Evolutionary conservation across 2,888 invertebrate genomes (phyloP).

Genomic region (Ormyrus pomaceus): DNA sequence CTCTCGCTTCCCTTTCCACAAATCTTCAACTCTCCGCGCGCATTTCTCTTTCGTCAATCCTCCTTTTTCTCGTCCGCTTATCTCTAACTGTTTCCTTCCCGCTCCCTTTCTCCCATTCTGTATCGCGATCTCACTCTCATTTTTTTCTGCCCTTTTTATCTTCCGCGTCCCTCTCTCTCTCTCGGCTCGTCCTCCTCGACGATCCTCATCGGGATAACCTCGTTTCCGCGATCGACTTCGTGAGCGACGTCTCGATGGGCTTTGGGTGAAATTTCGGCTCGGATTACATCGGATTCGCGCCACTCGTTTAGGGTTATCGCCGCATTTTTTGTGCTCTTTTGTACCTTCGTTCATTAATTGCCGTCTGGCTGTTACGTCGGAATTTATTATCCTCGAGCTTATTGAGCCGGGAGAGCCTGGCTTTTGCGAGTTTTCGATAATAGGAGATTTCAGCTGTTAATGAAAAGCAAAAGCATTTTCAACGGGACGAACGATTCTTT

Average conservation of each 20-base stretch:
- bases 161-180: conserved; percentile 8
- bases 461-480: too few relatives aligned
- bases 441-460: not conserved
- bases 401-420: not conserved
- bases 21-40: not conserved
- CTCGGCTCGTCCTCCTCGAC: conserved; percentile 44
- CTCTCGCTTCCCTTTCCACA: not conserved
- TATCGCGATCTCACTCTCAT: conserved; percentile 33
- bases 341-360: conserved; percentile 43
- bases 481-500: too few relatives aligned
- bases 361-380: conserved; percentile 20
- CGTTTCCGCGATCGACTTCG: conserved; percentile 64
- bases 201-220: conserved; percentile 65
- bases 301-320: conserved; percentile 37
- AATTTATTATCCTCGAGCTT: conserved; percentile 30
- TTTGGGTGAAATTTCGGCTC: conserved; percentile 66
- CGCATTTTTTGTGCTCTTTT: not conserved
- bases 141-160: conserved; percentile 31
- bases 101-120: conserved; percentile 19
- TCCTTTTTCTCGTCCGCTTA: conserved; percentile 9
- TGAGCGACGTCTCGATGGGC: conserved; percentile 61
- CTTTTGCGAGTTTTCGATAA: not conserved
- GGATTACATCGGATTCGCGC: conserved; percentile 61
- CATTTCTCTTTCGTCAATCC: conserved; percentile 14
- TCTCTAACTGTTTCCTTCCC: conserved; percentile 15